phyloP scores from a whole-genome alignment of 2,797 vertebrate genomes.

The Thaleichthys pacificus region DNA sequence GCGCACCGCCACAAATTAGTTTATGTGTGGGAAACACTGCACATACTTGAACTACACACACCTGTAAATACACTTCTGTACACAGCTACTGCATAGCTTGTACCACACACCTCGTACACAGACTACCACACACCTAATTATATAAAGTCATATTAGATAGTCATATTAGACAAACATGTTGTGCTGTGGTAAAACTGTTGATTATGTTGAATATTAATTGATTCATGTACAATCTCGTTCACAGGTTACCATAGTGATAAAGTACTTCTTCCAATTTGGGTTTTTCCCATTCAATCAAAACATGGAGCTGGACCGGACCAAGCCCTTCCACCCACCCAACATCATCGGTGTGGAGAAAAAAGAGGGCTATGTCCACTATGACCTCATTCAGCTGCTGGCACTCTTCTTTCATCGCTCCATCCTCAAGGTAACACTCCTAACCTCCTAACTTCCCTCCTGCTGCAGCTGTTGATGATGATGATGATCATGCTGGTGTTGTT shows the following conservation, averaged over 20 bases:
- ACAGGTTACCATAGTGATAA: conserved; percentile 93
- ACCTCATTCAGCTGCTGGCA: conserved; percentile 90
- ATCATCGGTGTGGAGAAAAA: conserved; percentile 96
- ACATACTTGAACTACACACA: too few species aligned
- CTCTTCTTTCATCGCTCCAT: conserved; percentile 93
- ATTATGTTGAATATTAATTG: neutral
- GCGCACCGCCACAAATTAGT: too few species aligned
- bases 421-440: conserved; percentile 74
- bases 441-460: neutral
- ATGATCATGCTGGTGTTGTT: too few species aligned
- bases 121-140: too few species aligned
- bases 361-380: conserved; percentile 92
- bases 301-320: conserved; percentile 83
- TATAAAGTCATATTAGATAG: too few species aligned
- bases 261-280: conserved; percentile 97
- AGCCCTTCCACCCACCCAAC: conserved; percentile 88
- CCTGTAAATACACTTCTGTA: neutral
- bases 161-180: too few species aligned
- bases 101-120: too few species aligned
- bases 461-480: neutral
- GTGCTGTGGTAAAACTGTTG: neutral
- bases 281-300: conserved; percentile 94
- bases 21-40: too few species aligned
- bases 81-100: neutral
- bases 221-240: conserved; percentile 4